Conservation (phyloP, 2,113 vertebrate species). For the Prietella phreatophila region DNA sequence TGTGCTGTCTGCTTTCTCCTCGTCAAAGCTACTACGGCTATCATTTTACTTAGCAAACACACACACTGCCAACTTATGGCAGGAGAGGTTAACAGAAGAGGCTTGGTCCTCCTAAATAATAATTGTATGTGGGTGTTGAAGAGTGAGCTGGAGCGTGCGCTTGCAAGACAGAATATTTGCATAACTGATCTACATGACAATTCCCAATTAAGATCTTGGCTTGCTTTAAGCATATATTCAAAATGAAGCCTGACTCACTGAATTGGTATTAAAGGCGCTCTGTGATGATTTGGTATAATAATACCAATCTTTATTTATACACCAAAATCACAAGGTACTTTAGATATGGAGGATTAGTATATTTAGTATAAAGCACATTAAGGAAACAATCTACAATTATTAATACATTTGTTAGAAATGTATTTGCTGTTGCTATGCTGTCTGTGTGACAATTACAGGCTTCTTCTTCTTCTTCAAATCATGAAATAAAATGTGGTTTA, state of each 20-base stretch:
- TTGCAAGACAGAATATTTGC: constrained; percentile 22
- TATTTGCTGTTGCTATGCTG: not conserved
- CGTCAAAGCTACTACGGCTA: constrained; percentile 13
- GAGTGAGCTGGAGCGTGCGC: not conserved
- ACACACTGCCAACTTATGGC: not conserved
- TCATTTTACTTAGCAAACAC: constrained; percentile 11
- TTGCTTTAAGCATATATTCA: not conserved
- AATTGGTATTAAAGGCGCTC: not conserved
- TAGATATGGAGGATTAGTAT: not conserved
- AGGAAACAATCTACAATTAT: not conserved
- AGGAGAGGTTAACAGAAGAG: constrained; percentile 28
- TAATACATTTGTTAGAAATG: not conserved
- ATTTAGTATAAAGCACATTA: not conserved
- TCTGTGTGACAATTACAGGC: too few species aligned
- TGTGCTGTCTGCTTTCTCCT: constrained; percentile 12
- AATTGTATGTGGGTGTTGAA: not conserved
- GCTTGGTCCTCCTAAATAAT: constrained; percentile 17
- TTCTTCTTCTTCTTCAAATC: not conserved
- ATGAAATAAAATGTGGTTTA: not conserved
- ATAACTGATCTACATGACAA: constrained; percentile 32
- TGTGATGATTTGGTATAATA: constrained; percentile 2
- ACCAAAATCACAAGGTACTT: not conserved
- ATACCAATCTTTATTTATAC: constrained; percentile 5
- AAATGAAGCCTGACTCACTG: not conserved
- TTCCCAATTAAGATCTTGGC: constrained; percentile 15